Base-by-base conservation (phyloP, 2,888 invertebrate species). In the Hypena proboscidalis region DNA sequence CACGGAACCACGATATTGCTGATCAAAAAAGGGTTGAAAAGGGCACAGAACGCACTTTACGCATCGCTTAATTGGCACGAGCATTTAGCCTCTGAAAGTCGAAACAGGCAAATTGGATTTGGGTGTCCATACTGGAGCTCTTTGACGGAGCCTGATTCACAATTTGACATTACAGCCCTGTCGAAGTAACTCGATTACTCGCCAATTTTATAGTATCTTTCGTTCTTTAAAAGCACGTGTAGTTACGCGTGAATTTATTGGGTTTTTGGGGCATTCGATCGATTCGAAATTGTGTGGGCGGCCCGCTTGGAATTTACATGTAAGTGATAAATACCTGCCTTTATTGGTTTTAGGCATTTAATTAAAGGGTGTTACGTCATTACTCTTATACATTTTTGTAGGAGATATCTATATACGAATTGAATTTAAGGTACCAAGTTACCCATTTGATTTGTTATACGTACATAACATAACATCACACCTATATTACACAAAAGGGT, bases 51-150 rank as follows among this genome's bases (percentile, higher is more conserved):
- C 77, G 80, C 82, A 84, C 83, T 85, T 87, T 87, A 80, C 85
- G 83, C 86, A 76, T 78, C 84, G 79, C 74, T 86, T 89, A 87
- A 87, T 89, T 87, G 87, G 79, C 77, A 76, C 80, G 78, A 83
- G 80, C 84, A 77, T 83, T 81, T 80, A 78, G 73, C 74, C 75
- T 75, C 70, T 77, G 81, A 83, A 86, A 87, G 85, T 84, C 79
- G 83, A 80, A 84, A 81, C 78, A 82, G 74, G 74, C 77, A 85
- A 90, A 88, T 89, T 88, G 83, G 86, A 88, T 89, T 88, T 84
- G 71, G 72, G 68, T 77, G 78, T 77, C 79, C 78, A 75, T 74
- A 71, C 66, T 67, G 57, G 48, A 61, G 70, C 71, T 80, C 83
- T 87, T 88, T 87, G 86, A 85, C 82, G 78, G 76, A 49, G 67